Evolutionary conservation across 2,797 vertebrate species (phyloP), one percentile per base, ranked within the genome.

Genomic region (Poecile montanus): DNA sequence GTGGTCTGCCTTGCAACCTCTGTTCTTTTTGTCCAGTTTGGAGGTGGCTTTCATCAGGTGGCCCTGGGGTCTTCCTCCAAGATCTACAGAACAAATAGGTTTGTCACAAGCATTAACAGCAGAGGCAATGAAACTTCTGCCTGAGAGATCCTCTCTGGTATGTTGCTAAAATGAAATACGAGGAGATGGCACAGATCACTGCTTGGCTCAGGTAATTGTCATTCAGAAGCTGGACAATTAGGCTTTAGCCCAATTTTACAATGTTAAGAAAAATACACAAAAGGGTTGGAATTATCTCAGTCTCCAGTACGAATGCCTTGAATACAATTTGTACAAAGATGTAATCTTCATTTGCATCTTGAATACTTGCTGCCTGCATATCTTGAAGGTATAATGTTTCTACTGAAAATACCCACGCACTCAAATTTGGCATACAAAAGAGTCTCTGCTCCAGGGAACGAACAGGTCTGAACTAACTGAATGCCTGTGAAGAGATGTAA

Each of bases 321-420:
- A 95, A 40, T 78, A 50, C 42, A 71, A 22, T 85, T 88, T 76
- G 73, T 87, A 32, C 80, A 54, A 73, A 94, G 88, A 67, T 79
- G 50, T 2, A 34, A 21, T 85, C 93, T 88, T 89, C 57, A 57
- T 91, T 85, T 94, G 40, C 74, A 76, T 84, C 51, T n/a, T 75
- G 86, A 75, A 20, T 65, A 56, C 53, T 9, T 57, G 81, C 53
- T 73, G 48, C 62, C 60, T 90, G n/a, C 88, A 21, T 93, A 56
- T 65, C 57, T 84, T 63, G 75, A 48, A 91, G 67, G 65, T 77
- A 7, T 38, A 79, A 40, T 71, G 80, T 56, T 94, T 86, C 74
- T 91, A 11, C 54, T 3, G 2, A 79, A 91, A 80, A 91, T 89
- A 84, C 61, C 34, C 62, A 42, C 0, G 0, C 61, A 54, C 63